Evolutionary conservation across 2,888 invertebrate genomes (phyloP), one percentile per base, ranked within the genome.

Genomic region (Chloromyia formosa): DNA sequence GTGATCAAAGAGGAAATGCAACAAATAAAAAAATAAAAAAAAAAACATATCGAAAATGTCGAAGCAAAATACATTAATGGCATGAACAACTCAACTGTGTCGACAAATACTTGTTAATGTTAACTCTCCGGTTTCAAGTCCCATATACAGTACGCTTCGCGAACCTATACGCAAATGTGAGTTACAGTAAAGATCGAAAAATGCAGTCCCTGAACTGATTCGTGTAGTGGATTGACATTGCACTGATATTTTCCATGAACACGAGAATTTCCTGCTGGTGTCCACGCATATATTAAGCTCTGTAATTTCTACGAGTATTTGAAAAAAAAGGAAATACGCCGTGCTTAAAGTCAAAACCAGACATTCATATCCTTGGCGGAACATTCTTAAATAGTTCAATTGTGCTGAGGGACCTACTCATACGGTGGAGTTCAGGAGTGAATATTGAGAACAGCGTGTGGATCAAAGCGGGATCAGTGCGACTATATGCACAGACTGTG

Each of bases 161-260:
- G n/a, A n/a, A n/a, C n/a, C n/a, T n/a, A 12, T 42, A 42, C 42
- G 42, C 16, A 20, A 18, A 49, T 16, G 56, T 56, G 54, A 23
- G 54, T 53, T 54, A 69, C 69, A 69, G 54, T 53, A 69, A 69
- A 56, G 69, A 54, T 69, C 69, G 56, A n/a, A 69, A 69, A 69
- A 45, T 69, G 45, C 69, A 56, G 27, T 69, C 69, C 45, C 14
- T 64, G 45, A 64, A 64, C n/a, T n/a, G 64, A 45, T 61, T 42
- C 42, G 42, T n/a, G 35, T 42, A 16, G 40, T 64, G 64, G n/a
- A n/a, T n/a, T 35, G 61, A 27, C 35, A 20, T 27, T n/a, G n/a
- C n/a, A 27, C 18, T 61, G 35, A 27, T 61, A 14, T 27, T 64
- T 42, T n/a, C n/a, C n/a, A n/a, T n/a, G 42, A 18, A 35, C 42